Base-by-base conservation (phyloP, 2,888 invertebrate species). In the Luperina testacea region DNA sequence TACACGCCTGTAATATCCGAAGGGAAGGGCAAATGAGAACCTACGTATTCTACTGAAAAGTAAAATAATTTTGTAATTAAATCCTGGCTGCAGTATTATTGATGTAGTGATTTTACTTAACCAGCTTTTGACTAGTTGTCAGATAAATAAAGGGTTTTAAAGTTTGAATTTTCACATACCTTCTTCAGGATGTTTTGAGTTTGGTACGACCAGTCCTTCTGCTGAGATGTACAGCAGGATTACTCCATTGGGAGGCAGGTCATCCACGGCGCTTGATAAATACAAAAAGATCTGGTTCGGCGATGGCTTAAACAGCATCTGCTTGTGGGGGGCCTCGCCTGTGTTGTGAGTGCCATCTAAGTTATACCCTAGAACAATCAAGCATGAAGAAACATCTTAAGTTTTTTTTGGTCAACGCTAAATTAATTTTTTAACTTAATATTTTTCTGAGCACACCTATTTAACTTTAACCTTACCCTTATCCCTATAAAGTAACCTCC, bases 231-330 rank as follows among this genome's bases (percentile, higher is more conserved):
- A 99, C 81, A 99, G 97, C 81, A 99, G 97, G 88, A 99, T 97
- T 72, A 98, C 99, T 70, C 99, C 99, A 93, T 98, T 99, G 7
- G 98, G 98, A 17, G 99, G 99, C 89, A 99, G 97, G 95, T 99
- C 99, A 94, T 99, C 99, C 96, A 99, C 99, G 83, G 99, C 98
- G 92, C 98, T 98, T 80, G 98, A 98, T 90, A 99, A 97, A 96
- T 99, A 99, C 84, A 99, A 98, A 94, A 99, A 97, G 79, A 99
- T 98, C 97, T 99, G 99, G 94, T 98, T 98, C 90, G 99, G 98
- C 73, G 99, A 98, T 78, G 99, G 99, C 95, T 99, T 99, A 97
- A 99, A 99, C 90, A 99, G 97, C 90, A 99, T 97, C 97, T 99
- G 99, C 96, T 99, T 99, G 97, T 99, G 99, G 65, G 99, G 99